Conservation (phyloP, 2,888 invertebrate genomes). For the Drosophila prostipennis region DNA sequence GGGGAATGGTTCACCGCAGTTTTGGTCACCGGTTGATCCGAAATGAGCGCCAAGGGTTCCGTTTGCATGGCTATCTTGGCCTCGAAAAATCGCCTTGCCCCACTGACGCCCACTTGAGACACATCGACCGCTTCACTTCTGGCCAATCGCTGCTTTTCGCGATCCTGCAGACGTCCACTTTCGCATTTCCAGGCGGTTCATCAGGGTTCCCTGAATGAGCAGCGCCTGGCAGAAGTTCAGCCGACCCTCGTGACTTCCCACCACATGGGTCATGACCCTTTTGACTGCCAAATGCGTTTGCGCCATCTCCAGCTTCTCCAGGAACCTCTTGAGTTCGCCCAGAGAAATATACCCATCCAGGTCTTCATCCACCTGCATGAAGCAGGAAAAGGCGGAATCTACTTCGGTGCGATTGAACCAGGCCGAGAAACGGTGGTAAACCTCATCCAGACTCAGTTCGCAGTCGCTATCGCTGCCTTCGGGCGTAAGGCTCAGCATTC, state of each 20-base stretch:
- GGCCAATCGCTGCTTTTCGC: neutral
- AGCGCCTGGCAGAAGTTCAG: conserved; percentile 56
- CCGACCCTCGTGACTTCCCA: neutral
- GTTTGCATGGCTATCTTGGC: conserved; percentile 44
- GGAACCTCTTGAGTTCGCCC: conserved; percentile 47
- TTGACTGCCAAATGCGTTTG: conserved; percentile 61
- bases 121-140: conserved; percentile 23
- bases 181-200: conserved; percentile 2
- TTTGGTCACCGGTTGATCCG: conserved; percentile 1
- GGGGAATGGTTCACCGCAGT: neutral
- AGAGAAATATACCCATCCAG: conserved; percentile 45
- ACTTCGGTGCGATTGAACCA: conserved; percentile 48
- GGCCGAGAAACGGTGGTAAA: neutral
- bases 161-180: neutral
- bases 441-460: conserved; percentile 8
- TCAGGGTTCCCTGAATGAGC: conserved; percentile 33
- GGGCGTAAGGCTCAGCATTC: neutral
- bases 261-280: conserved; percentile 35
- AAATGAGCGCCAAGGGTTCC: neutral
- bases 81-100: conserved; percentile 59
- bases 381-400: conserved; percentile 27
- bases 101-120: conserved; percentile 44
- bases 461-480: neutral
- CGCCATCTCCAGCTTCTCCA: conserved; percentile 58
- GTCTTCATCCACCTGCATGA: conserved; percentile 44